Conservation (phyloP, 64 coral and sea anemone genomes). For the Stylophora pistillata region DNA sequence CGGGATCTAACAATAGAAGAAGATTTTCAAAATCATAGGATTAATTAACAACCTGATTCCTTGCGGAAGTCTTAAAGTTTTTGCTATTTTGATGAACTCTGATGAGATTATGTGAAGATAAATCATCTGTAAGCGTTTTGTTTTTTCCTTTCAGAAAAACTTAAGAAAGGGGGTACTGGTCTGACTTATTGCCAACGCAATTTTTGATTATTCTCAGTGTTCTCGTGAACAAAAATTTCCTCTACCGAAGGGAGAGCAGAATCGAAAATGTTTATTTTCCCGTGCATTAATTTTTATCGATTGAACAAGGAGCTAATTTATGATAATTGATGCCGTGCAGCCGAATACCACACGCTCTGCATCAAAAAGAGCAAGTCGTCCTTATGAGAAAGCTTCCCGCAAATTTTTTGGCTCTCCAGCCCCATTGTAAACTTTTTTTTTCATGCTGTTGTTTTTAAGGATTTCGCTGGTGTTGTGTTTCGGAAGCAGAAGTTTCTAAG, state of each 20-base stretch:
- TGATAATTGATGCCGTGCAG: no score
- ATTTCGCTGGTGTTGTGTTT: constrained; percentile 57
- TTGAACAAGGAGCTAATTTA: no score
- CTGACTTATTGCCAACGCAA: not conserved
- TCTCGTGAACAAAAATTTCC: no score
- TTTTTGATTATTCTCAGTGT: no score
- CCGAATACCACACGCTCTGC: no score
- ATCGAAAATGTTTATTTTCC: no score
- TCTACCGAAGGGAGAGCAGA: no score
- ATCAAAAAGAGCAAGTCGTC: no score
- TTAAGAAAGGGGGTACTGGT: not conserved
- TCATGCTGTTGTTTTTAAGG: not conserved
- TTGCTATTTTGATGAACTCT: not conserved
- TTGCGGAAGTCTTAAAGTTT: not conserved
- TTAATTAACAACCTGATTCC: not conserved
- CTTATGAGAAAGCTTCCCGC: no score
- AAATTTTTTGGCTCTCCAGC: no score
- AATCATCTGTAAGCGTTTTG: not conserved
- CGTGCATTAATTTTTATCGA: no score
- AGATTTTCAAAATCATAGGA: not conserved
- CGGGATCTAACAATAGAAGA: not conserved
- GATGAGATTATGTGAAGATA: not conserved
- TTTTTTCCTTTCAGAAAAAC: not conserved
- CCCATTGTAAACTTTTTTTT: not conserved
- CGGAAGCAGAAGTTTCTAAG: constrained; percentile 29